phyloP scores from a whole-genome alignment of 2,888 invertebrate genomes.

The Eurois occulta region DNA sequence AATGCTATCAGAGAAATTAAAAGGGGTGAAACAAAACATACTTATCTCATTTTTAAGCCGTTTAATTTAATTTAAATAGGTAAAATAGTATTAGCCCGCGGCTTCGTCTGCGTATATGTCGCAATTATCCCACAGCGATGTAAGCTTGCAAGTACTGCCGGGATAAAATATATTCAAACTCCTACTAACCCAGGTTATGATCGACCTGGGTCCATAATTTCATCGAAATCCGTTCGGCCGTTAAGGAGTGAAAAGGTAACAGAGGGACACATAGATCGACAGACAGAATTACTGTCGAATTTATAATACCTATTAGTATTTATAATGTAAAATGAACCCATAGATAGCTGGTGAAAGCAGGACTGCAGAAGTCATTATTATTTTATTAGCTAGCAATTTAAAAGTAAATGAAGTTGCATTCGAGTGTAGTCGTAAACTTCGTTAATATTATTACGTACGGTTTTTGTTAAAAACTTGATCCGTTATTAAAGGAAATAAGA shows the following conservation, averaged over 20 bases:
- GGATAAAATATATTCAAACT: not conserved
- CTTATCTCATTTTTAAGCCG: not conserved
- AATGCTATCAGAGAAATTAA: not conserved
- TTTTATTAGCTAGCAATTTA: slow-evolving; percentile 74
- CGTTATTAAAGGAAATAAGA: slow-evolving; percentile 16
- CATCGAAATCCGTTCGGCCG: not conserved
- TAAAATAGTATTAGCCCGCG: not conserved
- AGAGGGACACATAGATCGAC: not conserved
- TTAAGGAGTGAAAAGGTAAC: not conserved
- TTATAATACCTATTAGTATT: not conserved
- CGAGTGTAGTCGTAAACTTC: slow-evolving; percentile 41
- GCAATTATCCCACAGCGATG: not conserved
- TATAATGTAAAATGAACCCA: slow-evolving; percentile 10
- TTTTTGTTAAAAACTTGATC: slow-evolving; percentile 39
- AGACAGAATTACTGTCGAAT: not conserved
- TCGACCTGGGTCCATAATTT: not conserved
- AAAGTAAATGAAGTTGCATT: slow-evolving; percentile 56
- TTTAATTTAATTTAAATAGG: slow-evolving; percentile 14
- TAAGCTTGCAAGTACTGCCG: too few species aligned
- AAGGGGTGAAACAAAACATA: slow-evolving; percentile 1
- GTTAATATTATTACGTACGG: slow-evolving; percentile 26
- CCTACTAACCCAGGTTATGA: not conserved
- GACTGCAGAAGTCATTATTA: slow-evolving; percentile 67
- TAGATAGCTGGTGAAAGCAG: slow-evolving; percentile 53
- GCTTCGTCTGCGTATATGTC: not conserved